Evolutionary conservation across 2,797 vertebrate genomes (phyloP), one percentile per base, ranked within the genome.

Genomic region (Picus viridis): DNA sequence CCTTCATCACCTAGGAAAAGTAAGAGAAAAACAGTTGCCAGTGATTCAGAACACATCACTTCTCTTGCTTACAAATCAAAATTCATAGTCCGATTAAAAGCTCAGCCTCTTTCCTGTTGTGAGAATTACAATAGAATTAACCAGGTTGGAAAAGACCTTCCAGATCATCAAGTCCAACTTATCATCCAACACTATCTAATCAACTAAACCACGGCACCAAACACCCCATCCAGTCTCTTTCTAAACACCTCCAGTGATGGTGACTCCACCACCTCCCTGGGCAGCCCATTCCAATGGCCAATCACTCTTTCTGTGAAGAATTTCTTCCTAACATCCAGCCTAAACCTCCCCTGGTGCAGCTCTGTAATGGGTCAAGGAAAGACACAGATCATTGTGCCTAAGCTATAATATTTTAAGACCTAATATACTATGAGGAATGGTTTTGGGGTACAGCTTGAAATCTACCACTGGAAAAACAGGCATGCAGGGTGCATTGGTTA

Each of bases 1-100:
- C 82, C 58, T 5, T 89, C 96, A 84, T 96, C 97, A 96, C 97
- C 99, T 99, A 88, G 34, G n/a, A 41, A 83, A 9, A 83, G 77
- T 6, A 73, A 87, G 14, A 89, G 76, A 64, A 72, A 72, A 17
- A 45, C 57, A 76, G 41, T 8, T 76, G 57, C 41, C 34, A 76
- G 27, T 10, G 34, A 71, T 20, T 79, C 67, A 64, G 34, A 39
- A 13, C 47, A 57, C 30, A 61, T 8, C 24, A 39, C 6, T 68
- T 22, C 22, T 58, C 61, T 41, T 71, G 32, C 62, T 90, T 78
- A 43, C 26, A 26, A 84, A 43, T 12, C 47, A 79, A 79, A 89
- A 95, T 76, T 92, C 89, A 90, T 75, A 88, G 80, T 16, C 58
- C 71, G 90, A 78, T 86, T 90, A 93, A 90, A 86, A 47, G 7